Base-by-base conservation (phyloP, 2,113 vertebrate species). In the Paralichthys olivaceus region DNA sequence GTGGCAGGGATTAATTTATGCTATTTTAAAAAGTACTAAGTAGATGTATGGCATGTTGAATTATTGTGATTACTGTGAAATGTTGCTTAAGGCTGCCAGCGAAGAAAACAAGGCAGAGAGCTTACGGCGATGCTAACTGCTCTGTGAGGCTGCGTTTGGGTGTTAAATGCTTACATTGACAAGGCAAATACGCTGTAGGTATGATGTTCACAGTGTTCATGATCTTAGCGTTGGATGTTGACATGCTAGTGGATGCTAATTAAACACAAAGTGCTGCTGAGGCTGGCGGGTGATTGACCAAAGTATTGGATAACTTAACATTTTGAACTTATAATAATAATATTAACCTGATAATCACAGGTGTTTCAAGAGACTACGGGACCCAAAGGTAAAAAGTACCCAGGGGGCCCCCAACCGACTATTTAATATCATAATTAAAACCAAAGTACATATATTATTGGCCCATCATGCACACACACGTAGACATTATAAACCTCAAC, bases 31-130 rank as follows among this genome's bases (percentile, higher is more conserved):
- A 64, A 64, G 69, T 45, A 47, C 43, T 37, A 25, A 78, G 55
- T 34, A 69, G 51, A 69, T 73, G 29, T 69, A 23, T 72, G 59
- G 54, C 75, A 74, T 57, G 49, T 45, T 77, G 3, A 78, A 80
- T 83, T 64, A 79, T 75, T 81, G 77, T 56, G 47, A 70, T 79
- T 59, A 78, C 6, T 29, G 55, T 67, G 32, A 76, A 65, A 61
- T 76, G 74, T 81, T 68, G 25, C 2, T 58, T 71, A 79, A 62
- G 5, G 25, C 47, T 81, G 68, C 47, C 59, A 61, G 53, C 22
- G 75, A 72, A 40, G 43, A 28, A 51, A 69, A 70, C 68, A 59
- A 40, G 34, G 23, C 13, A 7, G 22, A 32, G 34, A 40, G 45
- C 58, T 29, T 53, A 28, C 28, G 57, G 34, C 49, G 29, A 20